Evolutionary conservation across 1,140 invertebrate species (phyloP), one percentile per base, ranked within the genome.

Genomic region (Cotesia chilonis): DNA sequence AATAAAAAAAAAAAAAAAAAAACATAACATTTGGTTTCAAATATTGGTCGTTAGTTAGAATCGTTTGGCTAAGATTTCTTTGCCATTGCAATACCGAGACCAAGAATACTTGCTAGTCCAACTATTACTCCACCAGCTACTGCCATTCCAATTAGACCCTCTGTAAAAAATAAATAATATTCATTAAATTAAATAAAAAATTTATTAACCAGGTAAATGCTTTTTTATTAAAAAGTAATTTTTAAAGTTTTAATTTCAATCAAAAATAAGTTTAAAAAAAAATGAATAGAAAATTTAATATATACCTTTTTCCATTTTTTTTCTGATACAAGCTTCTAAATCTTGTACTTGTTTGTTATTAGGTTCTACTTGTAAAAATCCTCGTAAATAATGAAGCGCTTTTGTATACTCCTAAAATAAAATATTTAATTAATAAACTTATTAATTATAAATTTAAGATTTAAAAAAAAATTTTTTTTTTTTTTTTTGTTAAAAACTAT

Each of bases 351-450:
- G 97, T 76, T 92, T 90, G 82, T 99, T 99, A 20, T 90, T 91
- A n/a, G 95, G 95, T 87, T 98, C 96, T 59, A 96, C 93, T 82
- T 92, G 90, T 12, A 97, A 88, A 80, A 98, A 94, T 41, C 91
- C 88, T 80, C 93, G 90, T 1, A 94, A 90, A 85, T 95, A 97
- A 38, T 93, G 90, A 57, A 97, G 83, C 0, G 96, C 95, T 84
- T 92, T 90, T 55, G 90, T 89, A 83, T 96, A 98, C 82, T 98
- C 93, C 91, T 93, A 76, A 20, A 85, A 85, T 17, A 17, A 17
- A 17, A 17, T 17, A 73, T 71, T 47, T 12, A 65, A 20, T 71
- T 63, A 41, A 3, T 5, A 55, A 12, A 14, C 14, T 14, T 14
- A 14, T 14, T 4, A 37, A 57, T 35, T 12, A 73, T 64, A 38